Base-by-base conservation (phyloP, 2,113 vertebrate genomes). In the Alectura lathami region DNA sequence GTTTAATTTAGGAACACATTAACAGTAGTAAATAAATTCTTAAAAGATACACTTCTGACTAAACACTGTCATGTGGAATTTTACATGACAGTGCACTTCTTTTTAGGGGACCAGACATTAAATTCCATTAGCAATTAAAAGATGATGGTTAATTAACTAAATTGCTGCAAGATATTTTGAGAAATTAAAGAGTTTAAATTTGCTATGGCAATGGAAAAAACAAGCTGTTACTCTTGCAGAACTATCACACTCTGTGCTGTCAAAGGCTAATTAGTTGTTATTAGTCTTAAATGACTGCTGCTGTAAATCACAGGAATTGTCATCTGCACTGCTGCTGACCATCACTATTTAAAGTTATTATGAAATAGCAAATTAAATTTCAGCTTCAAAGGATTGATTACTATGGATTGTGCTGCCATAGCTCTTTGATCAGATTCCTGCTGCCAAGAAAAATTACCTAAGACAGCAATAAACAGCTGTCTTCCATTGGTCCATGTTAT, bases 181-280 rank as follows among this genome's bases (percentile, higher is more conserved):
- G 64, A 82, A 87, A 8, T 59, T 17, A 72, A 83, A 21, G 11
- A 30, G 13, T 66, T 82, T 83, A 57, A 76, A 85, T 86, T 53
- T 83, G 14, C 67, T 38, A 13, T 18, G 13, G 57, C 32, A 45
- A 51, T 69, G 38, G 40, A 8, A 80, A 80, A 80, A 27, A 45
- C 22, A 64, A 91, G 9, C 12, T 72, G 18, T 63, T 90, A 8
- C 16, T 91, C 50, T 62, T 77, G 32, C 50, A 67, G 50, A 91
- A 45, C 4, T 69, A 20, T 64, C 48, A 62, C 10, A 32, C 1
- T 74, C 42, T 2, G 3, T 0, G 2, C 29, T 73, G 36, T 26
- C 42, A 88, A 90, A 94, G 59, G 56, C 79, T 82, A 83, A 85
- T 88, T 82, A 75, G 74, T 79, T 96, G 43, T 40, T 78, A 36